Base-by-base conservation (phyloP, 2,888 invertebrate genomes). In the Sisyra nigra region DNA sequence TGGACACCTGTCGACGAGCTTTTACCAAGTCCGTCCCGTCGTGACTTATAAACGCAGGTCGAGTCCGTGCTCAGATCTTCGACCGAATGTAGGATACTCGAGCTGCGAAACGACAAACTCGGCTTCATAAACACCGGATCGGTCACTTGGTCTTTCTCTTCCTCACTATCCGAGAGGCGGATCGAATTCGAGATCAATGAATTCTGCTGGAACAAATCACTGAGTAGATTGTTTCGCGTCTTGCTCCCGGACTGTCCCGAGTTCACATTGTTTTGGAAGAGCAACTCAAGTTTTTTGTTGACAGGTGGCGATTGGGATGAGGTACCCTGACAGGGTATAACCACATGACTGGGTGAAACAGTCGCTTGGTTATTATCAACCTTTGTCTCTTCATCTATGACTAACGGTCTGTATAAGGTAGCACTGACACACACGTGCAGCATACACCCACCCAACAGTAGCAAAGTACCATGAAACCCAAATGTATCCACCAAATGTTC, bases 1-100 rank as follows among this genome's bases (percentile, higher is more conserved):
- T 68, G 67, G 2, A 63, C 61, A 18, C n/a, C n/a, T n/a, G 67
- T 66, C 54, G 68, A 69, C 1, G 68, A 51, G 0, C 68, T 69
- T 11, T 68, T 68, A 51, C n/a, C 53, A 48, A 47, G 30, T 8
- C 42, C 36, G 41, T 47, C 46, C 30, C 46, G 30, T 31, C 69
- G 66, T 0, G 73, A 71, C 50, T 80, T 80, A 55, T 80, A 80
- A 0, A 80, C 78, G 55, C 80, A 80, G 0, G 81, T 81, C 10
- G 80, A 80, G 60, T 80, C 80, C 0, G 81, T 80, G 38, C 76
- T 78, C 9, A 81, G 61, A 52, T 81, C 82, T 55, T 81, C 81
- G 0, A 81, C 80, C 1, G 80, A 80, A 55, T 81, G 80, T 5
- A 80, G 63, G 42, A 80, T 71, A 2, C 79, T 79, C 0, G 80